phyloP scores from a whole-genome alignment of 2,888 invertebrate species.

The Encarsia formosa region DNA sequence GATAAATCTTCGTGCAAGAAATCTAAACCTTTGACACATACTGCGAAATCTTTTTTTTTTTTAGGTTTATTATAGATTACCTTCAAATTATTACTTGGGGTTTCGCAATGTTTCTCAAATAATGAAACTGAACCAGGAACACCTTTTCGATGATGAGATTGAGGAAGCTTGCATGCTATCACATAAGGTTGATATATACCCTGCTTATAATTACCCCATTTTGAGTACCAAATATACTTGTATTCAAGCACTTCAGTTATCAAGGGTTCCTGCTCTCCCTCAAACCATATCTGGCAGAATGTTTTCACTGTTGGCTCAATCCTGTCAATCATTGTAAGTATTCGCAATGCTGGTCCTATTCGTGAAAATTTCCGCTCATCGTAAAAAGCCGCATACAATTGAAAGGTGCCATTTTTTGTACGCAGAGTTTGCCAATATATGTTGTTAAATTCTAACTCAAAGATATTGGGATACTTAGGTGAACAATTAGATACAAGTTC shows the following conservation, averaged over 20 bases:
- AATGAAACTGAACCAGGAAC: conserved; percentile 81
- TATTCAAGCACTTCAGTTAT: conserved; percentile 81
- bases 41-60: conserved; percentile 79
- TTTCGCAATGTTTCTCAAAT: conserved; percentile 80
- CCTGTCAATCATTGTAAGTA: conserved; percentile 85
- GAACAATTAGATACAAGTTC: not conserved
- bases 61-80: conserved; percentile 76
- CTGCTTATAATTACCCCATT: conserved; percentile 92
- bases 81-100: conserved; percentile 77
- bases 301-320: conserved; percentile 79
- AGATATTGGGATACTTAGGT: conserved; percentile 75
- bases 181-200: conserved; percentile 88
- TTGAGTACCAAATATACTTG: conserved; percentile 90
- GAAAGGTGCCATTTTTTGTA: conserved; percentile 82
- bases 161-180: conserved; percentile 82
- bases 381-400: conserved; percentile 85
- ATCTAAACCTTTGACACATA: conserved; percentile 91
- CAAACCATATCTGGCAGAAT: conserved; percentile 87
- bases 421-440: conserved; percentile 87
- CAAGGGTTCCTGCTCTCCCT: conserved; percentile 75
- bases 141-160: conserved; percentile 63
- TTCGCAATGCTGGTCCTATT: conserved; percentile 78
- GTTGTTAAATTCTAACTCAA: conserved; percentile 89
- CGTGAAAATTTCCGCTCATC: conserved; percentile 74
- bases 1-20: conserved; percentile 89